phyloP scores from a whole-genome alignment of 2,797 vertebrate genomes.

The Odontamblyopus lacepedii region DNA sequence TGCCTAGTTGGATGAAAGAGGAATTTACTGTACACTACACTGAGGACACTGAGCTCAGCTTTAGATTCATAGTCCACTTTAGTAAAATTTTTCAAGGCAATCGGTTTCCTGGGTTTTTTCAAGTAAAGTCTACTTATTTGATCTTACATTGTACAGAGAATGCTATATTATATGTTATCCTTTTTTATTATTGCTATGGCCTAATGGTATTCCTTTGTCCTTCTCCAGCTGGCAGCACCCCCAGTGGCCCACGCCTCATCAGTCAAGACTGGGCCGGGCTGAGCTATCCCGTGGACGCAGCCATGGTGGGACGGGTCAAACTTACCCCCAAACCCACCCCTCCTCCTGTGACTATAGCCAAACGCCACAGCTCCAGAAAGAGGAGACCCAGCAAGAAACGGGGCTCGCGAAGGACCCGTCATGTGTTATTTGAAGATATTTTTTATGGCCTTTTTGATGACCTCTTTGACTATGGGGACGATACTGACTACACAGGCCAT shows the following conservation, averaged over 20 bases:
- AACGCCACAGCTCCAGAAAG: slow-evolving; percentile 13
- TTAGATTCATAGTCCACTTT: too few species aligned
- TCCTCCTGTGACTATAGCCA: slow-evolving; percentile 5
- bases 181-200: not conserved
- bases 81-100: too few species aligned
- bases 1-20: too few species aligned
- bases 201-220: not conserved
- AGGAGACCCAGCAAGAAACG: slow-evolving; percentile 47
- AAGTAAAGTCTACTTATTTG: too few species aligned
- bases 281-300: slow-evolving; percentile 81
- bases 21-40: too few species aligned
- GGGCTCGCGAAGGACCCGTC: slow-evolving; percentile 37
- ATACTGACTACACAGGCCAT: slow-evolving; percentile 23
- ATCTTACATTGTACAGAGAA: too few species aligned
- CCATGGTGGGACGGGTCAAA: slow-evolving; percentile 85
- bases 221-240: slow-evolving; percentile 38
- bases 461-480: slow-evolving; percentile 43
- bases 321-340: slow-evolving; percentile 61
- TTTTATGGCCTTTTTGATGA: slow-evolving; percentile 56
- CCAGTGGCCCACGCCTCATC: slow-evolving; percentile 64
- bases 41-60: too few species aligned
- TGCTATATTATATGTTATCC: not conserved
- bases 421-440: slow-evolving; percentile 51
- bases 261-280: slow-evolving; percentile 85
- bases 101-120: too few species aligned